Conservation (phyloP, 2,888 invertebrate genomes). For the Lycia hirtaria region DNA sequence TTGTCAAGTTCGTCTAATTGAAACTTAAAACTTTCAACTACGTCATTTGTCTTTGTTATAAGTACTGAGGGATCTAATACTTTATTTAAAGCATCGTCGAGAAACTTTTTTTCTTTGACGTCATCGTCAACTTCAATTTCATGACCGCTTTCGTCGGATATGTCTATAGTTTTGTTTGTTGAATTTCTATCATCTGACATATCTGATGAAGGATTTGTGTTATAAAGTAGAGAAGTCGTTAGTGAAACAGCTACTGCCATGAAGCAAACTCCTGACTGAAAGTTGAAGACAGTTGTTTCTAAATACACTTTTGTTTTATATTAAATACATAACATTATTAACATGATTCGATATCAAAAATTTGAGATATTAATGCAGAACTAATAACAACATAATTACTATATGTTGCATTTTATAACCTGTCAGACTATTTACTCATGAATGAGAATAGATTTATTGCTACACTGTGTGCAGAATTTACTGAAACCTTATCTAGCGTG, state of each 20-base stretch:
- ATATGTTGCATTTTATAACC: too few species aligned
- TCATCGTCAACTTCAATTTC: conserved; percentile 75
- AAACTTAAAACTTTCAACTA: conserved; percentile 62
- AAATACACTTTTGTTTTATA: not conserved
- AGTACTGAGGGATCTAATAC: conserved; percentile 68
- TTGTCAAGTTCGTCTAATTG: conserved; percentile 67
- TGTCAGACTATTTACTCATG: too few species aligned
- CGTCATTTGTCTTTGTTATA: conserved; percentile 58
- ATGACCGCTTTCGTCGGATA: conserved; percentile 73
- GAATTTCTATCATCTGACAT: conserved; percentile 73
- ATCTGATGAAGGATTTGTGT: conserved; percentile 70
- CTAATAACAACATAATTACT: too few species aligned
- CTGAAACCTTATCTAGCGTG: too few species aligned
- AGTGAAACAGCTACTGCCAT: conserved; percentile 52
- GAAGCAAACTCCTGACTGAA: conserved; percentile 62
- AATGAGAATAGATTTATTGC: too few species aligned
- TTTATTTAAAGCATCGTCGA: conserved; percentile 74
- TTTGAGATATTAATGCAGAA: too few species aligned
- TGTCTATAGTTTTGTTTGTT: conserved; percentile 65
- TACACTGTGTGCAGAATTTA: too few species aligned
- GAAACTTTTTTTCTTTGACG: conserved; percentile 68
- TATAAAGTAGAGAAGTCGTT: conserved; percentile 62
- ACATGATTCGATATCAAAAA: too few species aligned
- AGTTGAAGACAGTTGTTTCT: conserved; percentile 20
- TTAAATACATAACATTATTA: not conserved